Base-by-base conservation (phyloP, 1,140 invertebrate species). In the Saccostrea glomerata region DNA sequence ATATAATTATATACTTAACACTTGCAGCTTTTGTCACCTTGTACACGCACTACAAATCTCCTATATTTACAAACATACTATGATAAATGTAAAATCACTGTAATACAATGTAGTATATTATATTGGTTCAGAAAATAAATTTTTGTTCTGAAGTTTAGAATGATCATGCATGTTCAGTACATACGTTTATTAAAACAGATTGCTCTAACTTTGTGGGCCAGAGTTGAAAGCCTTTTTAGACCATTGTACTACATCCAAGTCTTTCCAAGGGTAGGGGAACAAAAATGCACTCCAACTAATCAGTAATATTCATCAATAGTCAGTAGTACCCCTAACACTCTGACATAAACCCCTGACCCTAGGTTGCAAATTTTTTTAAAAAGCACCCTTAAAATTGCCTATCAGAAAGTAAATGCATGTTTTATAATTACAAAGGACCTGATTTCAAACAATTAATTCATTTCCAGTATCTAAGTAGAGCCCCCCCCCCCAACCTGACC, bases 191-290 rank as follows among this genome's bases (percentile, higher is more conserved):
- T 36, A 36, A 36, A 40, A 83, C 25, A 47, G 30, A 20, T 47
- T 83, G 36, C 30, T 77, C n/a, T 77, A 23, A 25, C 70, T 60
- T 25, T 85, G 9, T 56, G 82, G 73, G 54, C 40, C 54, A 47
- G 85, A 86, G 40, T 60, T 87, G 11, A 25, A 55, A 36, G 47
- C 20, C 11, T 87, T 87, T 82, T 15, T 87, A 23, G 66, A 77
- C 5, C 77, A 85, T 54, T 86, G 85, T 36, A 66, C 55, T 36
- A 83, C 56, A 66, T 58, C 9, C 17, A 54, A 70, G 36, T 25
- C 70, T n/a, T 89, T 36, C 30, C 30, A 36, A 36, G 30, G 30
- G 30, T 36, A 36, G 30, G 30, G 30, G 30, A 36, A 36, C 30
- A 36, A 36, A 36, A 36, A 36, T 36, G 30, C 30, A 36, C 30